A percentile compares a stretch with the other conserved stretches of the same genome.
These are phyloP conservation scores for Ochropleura plecta DNA, from an alignment of 2,888 invertebrate genomes.

Conservation along the genomic window DNA sequence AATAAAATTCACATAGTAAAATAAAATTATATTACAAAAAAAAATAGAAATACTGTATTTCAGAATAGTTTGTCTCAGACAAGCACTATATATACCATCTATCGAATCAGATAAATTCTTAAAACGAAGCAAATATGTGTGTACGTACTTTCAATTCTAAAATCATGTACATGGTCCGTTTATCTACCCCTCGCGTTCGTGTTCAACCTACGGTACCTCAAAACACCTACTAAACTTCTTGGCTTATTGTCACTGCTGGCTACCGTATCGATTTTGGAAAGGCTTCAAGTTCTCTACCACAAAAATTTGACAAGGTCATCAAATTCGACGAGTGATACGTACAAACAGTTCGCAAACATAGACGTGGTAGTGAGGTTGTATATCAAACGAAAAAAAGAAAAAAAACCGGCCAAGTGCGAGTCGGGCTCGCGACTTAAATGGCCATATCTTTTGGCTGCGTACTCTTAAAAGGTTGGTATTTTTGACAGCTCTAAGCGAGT, in stretches of 20 bases:
- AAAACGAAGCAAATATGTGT: no score
- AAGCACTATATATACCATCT: no score
- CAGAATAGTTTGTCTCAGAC: no score
- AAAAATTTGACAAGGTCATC: not conserved
- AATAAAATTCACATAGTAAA: no score
- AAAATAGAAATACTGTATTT: no score
- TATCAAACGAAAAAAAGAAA: no score
- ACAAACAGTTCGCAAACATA: not conserved
- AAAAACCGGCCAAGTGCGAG: no score
- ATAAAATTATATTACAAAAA: no score
- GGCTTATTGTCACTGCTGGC: not conserved
- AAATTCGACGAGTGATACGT: not conserved
- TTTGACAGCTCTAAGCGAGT: no score
- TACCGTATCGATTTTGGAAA: conserved; percentile 1
- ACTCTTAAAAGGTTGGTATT: no score
- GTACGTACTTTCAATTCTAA: not conserved
- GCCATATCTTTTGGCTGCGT: no score
- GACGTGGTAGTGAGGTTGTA: not conserved
- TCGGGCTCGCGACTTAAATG: no score
- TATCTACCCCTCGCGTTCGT: not conserved
- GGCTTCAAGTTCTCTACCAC: not conserved
- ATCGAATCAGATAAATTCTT: not conserved
- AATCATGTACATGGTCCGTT: not conserved
- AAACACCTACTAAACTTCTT: not conserved
- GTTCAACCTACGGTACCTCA: not conserved